Evolutionary conservation across 2,113 vertebrate genomes (phyloP).

Genomic region (Spea multiplicata): DNA sequence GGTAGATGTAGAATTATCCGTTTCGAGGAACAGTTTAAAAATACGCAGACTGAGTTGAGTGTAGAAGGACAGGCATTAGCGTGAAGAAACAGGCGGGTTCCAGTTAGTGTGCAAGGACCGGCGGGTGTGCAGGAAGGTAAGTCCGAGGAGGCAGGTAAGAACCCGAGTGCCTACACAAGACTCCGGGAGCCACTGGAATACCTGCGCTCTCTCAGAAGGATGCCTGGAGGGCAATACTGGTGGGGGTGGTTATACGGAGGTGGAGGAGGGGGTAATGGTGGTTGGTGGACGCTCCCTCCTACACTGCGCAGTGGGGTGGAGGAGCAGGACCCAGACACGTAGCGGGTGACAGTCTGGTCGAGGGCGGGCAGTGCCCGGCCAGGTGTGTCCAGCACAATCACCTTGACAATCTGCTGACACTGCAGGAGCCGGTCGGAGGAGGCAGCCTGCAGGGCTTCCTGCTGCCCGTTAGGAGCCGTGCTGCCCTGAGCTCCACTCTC

Average conservation of each 20-base stretch:
- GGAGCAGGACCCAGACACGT: conserved; percentile 82
- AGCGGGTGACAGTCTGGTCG: conserved; percentile 80
- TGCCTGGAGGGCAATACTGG: conserved; percentile 91
- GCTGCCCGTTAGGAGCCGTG: conserved; percentile 81
- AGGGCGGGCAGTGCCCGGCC: conserved; percentile 90
- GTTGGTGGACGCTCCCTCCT: conserved; percentile 77
- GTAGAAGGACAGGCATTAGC: conserved; percentile 2
- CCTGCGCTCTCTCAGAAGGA: conserved; percentile 85
- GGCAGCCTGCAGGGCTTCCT: conserved; percentile 73
- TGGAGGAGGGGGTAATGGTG: conserved; percentile 88
- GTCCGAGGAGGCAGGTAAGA: conserved; percentile 60
- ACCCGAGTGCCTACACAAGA: conserved; percentile 76
- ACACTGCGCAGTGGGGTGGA: conserved; percentile 77
- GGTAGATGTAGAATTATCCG: neutral
- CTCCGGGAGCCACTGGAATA: conserved; percentile 92
- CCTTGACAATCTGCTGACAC: conserved; percentile 98
- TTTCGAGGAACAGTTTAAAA: neutral
- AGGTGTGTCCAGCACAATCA: conserved; percentile 97
- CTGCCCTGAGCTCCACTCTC: conserved; percentile 79
- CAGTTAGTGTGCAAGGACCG: conserved; percentile 21
- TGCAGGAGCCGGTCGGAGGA: conserved; percentile 88
- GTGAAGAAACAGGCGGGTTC: neutral
- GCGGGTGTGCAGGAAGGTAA: conserved; percentile 44
- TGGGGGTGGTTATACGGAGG: conserved; percentile 96
- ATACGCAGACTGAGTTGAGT: neutral